Evolutionary conservation across 2,888 invertebrate genomes (phyloP), one percentile per base, ranked within the genome.

Genomic region (Chrysodeixis includens): DNA sequence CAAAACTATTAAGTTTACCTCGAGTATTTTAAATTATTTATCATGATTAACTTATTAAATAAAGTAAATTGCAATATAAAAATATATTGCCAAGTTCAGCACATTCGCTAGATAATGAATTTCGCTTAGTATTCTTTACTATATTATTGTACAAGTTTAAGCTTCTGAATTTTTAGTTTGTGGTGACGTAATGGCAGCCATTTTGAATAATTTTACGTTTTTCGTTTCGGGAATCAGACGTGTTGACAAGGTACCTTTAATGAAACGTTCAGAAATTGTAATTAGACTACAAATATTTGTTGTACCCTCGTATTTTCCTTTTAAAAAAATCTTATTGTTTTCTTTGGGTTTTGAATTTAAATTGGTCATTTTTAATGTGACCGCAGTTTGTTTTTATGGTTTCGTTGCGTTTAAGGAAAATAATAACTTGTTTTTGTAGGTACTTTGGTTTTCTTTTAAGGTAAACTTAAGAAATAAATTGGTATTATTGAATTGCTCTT

Each of bases 221-320:
- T 76, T 66, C 61, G 58, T 65, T n/a, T 71, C 65, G 55, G 65
- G 56, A 72, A 76, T 74, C 74, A 52, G 76, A 40, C 60, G 52
- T 83, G 84, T 87, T 86, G 86, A 83, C 83, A 83, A 75, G 66
- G 76, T 61, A 71, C 77, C 74, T 69, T 71, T 87, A 88, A 88
- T 87, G 86, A 88, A 88, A 88, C 82, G 76, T 81, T 84, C 76
- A 70, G 79, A 86, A 85, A 86, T 85, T 85, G 83, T 88, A 88
- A 88, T 88, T 87, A 87, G 84, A 81, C 66, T 30, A 71, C 87
- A 86, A 88, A 88, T 87, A 86, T 88, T 88, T 84, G 83, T 56
- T 62, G 69, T 72, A 66, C 56, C 54, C 64, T 60, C 30, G 62
- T 69, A 44, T 72, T 71, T 65, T 77, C 61, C 4, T 53, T 54